phyloP scores from a whole-genome alignment of 1,140 invertebrate genomes.

The Rhynchophorus ferrugineus region DNA sequence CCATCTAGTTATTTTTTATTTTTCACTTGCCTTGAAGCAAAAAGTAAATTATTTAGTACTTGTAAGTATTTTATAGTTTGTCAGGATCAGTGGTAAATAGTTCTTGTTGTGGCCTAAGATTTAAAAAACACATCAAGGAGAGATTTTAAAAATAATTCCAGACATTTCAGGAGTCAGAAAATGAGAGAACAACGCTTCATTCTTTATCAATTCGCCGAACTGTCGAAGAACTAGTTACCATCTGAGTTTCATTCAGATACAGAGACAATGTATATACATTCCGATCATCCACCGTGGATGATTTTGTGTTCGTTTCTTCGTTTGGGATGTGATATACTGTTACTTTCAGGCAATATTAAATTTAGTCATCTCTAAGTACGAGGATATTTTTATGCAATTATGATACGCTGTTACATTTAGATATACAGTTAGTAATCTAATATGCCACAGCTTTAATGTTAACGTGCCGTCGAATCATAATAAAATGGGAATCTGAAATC shows the following conservation, averaged over 20 bases:
- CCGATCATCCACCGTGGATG: slow-evolving; percentile 6
- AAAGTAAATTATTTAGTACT: too few relatives aligned
- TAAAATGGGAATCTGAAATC: slow-evolving; percentile 7
- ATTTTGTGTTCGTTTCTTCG: slow-evolving; percentile 17
- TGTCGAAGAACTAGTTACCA: too few relatives aligned
- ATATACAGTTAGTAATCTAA: slow-evolving; percentile 9
- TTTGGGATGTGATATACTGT: slow-evolving; percentile 16
- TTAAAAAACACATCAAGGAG: too few relatives aligned
- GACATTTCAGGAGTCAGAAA: too few relatives aligned
- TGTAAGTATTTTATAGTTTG: too few relatives aligned
- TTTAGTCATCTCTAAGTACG: slow-evolving; percentile 13
- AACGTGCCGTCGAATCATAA: slow-evolving; percentile 15
- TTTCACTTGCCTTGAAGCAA: too few relatives aligned
- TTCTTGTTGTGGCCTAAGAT: too few relatives aligned
- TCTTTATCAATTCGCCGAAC: too few relatives aligned
- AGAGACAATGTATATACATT: slow-evolving; percentile 22
- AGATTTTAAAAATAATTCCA: too few relatives aligned
- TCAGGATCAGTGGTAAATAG: too few relatives aligned
- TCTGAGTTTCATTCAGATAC: too few relatives aligned
- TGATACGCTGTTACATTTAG: slow-evolving; percentile 17
- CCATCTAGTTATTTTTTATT: background rate
- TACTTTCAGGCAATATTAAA: slow-evolving; percentile 21
- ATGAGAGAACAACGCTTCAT: too few relatives aligned
- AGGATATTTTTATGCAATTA: slow-evolving; percentile 18
- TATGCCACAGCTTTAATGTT: slow-evolving; percentile 21